These are phyloP conservation scores for Dolichallabes microphthalmus DNA, from an alignment of 2,113 vertebrate genomes.

Conservation along the genomic window DNA sequence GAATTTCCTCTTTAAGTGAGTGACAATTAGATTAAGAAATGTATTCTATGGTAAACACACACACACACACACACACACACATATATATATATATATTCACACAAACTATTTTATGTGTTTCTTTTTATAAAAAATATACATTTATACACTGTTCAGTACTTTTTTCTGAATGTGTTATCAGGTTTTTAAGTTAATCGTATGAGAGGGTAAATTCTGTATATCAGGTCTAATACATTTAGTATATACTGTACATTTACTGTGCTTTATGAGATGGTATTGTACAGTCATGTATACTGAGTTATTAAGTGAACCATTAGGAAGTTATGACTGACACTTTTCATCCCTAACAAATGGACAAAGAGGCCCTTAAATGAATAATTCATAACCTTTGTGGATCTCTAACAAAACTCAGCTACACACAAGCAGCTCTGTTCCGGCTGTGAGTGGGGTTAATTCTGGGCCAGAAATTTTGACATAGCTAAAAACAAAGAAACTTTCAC, in stretches of 20 bases:
- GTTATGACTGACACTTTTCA: neutral
- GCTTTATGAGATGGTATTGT: neutral
- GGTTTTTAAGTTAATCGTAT: neutral
- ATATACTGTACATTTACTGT: neutral
- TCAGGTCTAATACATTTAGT: neutral
- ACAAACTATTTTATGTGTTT: neutral
- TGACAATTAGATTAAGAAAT: slow-evolving; percentile 10
- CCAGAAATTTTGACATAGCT: neutral
- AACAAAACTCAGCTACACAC: neutral
- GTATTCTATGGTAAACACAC: neutral
- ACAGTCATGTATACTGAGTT: neutral
- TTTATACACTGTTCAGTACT: neutral
- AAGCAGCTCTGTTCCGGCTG: neutral
- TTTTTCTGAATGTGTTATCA: neutral
- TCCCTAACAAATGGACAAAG: neutral
- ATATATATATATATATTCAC: no score
- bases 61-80: slow-evolving; percentile 9
- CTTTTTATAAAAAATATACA: neutral
- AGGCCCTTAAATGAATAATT: neutral
- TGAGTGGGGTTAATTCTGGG: neutral
- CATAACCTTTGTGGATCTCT: neutral
- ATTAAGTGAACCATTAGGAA: neutral
- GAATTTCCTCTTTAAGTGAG: slow-evolving; percentile 21
- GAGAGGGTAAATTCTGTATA: neutral
- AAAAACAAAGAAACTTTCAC: neutral